These are phyloP conservation scores for Seriola aureovittata DNA, from an alignment of 2,113 vertebrate species.

Conservation along the genomic window DNA sequence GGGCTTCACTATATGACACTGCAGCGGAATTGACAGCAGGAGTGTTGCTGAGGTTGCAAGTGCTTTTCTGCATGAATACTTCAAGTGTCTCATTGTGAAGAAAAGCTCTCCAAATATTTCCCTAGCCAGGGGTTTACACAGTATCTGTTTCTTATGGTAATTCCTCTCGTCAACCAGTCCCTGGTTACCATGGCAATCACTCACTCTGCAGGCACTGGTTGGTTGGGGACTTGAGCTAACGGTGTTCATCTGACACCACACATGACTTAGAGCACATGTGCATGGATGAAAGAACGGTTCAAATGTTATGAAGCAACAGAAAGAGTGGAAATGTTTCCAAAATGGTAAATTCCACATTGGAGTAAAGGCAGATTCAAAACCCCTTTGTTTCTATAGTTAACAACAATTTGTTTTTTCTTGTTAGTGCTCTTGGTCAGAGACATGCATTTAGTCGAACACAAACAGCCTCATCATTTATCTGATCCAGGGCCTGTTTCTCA, in stretches of 20 bases:
- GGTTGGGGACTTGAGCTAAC: conserved; percentile 23
- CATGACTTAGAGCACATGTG: neutral
- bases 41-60: conserved; percentile 23
- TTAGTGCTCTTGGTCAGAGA: conserved; percentile 16
- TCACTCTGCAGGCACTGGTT: conserved; percentile 36
- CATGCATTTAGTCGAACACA: conserved; percentile 8
- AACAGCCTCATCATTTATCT: conserved; percentile 6
- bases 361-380: neutral
- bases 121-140: conserved; percentile 48
- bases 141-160: conserved; percentile 62
- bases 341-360: neutral
- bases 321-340: neutral
- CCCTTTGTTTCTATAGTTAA: neutral
- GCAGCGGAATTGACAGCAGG: neutral
- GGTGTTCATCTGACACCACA: conserved; percentile 10
- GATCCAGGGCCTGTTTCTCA: neutral
- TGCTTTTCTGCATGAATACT: conserved; percentile 33
- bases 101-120: conserved; percentile 62
- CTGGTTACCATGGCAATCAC: conserved; percentile 51
- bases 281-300: neutral
- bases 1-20: neutral
- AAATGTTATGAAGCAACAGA: neutral
- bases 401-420: neutral
- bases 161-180: conserved; percentile 41
- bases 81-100: conserved; percentile 44